Evolutionary conservation across 2,888 invertebrate species (phyloP).

Genomic region (Epinotia demarniana): DNA sequence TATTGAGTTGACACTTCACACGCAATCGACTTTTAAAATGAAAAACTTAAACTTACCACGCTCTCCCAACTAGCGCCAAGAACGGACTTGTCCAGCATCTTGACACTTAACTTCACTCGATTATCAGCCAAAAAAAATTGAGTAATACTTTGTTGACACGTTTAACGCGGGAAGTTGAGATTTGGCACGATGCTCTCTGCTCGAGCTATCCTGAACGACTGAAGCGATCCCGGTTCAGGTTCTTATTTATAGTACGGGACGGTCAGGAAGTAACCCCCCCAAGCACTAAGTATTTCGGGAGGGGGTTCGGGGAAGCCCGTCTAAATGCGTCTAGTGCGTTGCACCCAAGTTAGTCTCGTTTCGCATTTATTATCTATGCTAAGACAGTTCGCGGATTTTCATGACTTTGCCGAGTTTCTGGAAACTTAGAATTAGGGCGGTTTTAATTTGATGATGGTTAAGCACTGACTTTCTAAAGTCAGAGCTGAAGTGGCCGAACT

Average conservation of each 20-base stretch:
- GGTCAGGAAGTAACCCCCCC: slow-evolving; percentile 30
- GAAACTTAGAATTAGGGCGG: slow-evolving; percentile 14
- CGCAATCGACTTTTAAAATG: slow-evolving; percentile 18
- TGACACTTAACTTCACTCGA: slow-evolving; percentile 51
- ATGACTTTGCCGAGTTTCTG: slow-evolving; percentile 24
- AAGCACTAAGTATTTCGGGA: slow-evolving; percentile 35
- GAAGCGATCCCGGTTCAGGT: slow-evolving; percentile 71
- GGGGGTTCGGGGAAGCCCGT: slow-evolving; percentile 77
- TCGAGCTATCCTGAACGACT: slow-evolving; percentile 78
- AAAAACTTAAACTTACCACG: slow-evolving; percentile 69
- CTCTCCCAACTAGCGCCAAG: slow-evolving; percentile 82
- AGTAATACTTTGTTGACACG: slow-evolving; percentile 60
- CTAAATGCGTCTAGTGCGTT: slow-evolving; percentile 62
- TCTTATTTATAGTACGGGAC: slow-evolving; percentile 76
- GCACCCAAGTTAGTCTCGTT: slow-evolving; percentile 45
- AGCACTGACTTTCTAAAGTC: not conserved
- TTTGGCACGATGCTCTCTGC: slow-evolving; percentile 74
- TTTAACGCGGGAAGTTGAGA: slow-evolving; percentile 66
- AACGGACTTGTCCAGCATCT: slow-evolving; percentile 79
- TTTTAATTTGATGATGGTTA: slow-evolving; percentile 15
- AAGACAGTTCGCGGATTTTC: slow-evolving; percentile 34
- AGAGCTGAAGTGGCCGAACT: not conserved
- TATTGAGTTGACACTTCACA: slow-evolving; percentile 44
- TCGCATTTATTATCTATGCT: slow-evolving; percentile 40
- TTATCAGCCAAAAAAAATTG: slow-evolving; percentile 54